phyloP scores from a whole-genome alignment of 2,888 invertebrate genomes.

The Drosophila yooni region DNA sequence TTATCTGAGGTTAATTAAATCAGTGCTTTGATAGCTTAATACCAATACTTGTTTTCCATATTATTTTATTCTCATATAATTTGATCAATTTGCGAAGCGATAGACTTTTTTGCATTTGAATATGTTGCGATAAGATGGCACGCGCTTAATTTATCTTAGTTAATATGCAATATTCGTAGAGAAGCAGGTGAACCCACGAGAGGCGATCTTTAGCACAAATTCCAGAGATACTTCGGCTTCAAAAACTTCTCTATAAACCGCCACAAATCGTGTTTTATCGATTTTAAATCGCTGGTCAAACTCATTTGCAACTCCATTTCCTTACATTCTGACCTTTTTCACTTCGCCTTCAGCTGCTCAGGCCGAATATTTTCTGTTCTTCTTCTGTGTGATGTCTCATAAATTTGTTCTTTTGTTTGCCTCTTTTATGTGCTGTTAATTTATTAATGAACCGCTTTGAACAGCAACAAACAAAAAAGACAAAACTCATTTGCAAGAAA shows the following conservation, averaged over 20 bases:
- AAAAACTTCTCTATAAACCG: background rate
- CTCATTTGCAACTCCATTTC: conserved; percentile 39
- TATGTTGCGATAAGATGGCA: background rate
- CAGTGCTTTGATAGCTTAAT: background rate
- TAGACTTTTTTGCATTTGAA: background rate
- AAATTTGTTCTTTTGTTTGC: conserved; percentile 58
- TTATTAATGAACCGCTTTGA: conserved; percentile 73
- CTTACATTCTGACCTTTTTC: conserved; percentile 37
- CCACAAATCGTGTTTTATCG: conserved; percentile 63
- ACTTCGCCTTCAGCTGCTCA: conserved; percentile 1
- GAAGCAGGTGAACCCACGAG: background rate
- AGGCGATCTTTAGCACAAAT: background rate
- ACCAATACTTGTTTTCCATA: background rate
- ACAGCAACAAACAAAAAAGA: conserved; percentile 36
- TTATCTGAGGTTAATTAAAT: background rate
- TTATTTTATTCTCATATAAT: background rate
- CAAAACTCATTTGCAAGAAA: conserved; percentile 51
- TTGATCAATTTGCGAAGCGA: too few relatives aligned
- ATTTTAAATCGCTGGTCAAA: conserved; percentile 57
- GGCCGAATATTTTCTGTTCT: conserved; percentile 15
- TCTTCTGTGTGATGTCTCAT: conserved; percentile 38
- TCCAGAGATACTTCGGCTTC: conserved; percentile 1
- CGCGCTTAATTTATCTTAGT: background rate
- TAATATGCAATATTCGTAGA: background rate
- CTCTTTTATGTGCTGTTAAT: conserved; percentile 66